Percentiles rank a stretch among this genome's conserved stretches.
These are phyloP conservation scores for Pangasius djambal DNA, from an alignment of 2,797 vertebrate species.

Conservation along the genomic window DNA sequence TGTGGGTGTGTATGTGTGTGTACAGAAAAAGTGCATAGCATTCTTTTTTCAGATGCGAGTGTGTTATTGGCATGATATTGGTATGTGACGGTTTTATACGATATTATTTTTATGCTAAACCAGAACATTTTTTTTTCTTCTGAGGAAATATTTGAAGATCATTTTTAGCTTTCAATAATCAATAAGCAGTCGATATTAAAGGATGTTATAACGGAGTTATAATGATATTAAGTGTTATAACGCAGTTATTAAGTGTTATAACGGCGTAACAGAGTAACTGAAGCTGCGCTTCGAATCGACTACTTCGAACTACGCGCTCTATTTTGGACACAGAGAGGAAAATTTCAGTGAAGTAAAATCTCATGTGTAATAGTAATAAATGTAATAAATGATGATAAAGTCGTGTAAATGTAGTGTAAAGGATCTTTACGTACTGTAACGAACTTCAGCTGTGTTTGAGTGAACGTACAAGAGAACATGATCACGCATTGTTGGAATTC, in stretches of 20 bases:
- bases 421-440: background rate
- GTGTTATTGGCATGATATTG: slow-evolving; percentile 30
- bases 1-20: slow-evolving; percentile 32
- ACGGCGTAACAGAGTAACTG: background rate
- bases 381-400: background rate
- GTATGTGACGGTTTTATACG: slow-evolving; percentile 14
- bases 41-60: background rate
- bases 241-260: background rate
- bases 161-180: background rate
- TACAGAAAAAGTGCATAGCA: slow-evolving; percentile 10
- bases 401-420: background rate
- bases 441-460: background rate
- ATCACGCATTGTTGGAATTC: background rate
- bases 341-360: background rate
- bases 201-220: background rate
- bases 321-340: background rate
- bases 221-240: background rate
- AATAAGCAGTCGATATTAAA: background rate
- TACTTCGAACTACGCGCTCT: background rate
- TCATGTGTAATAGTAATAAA: background rate
- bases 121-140: background rate
- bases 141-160: background rate
- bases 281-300: background rate
- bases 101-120: slow-evolving; percentile 6
- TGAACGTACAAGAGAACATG: too few relatives aligned